These are phyloP conservation scores for Malacosoma neustria DNA, from an alignment of 2,888 invertebrate species.

Conservation along the genomic window DNA sequence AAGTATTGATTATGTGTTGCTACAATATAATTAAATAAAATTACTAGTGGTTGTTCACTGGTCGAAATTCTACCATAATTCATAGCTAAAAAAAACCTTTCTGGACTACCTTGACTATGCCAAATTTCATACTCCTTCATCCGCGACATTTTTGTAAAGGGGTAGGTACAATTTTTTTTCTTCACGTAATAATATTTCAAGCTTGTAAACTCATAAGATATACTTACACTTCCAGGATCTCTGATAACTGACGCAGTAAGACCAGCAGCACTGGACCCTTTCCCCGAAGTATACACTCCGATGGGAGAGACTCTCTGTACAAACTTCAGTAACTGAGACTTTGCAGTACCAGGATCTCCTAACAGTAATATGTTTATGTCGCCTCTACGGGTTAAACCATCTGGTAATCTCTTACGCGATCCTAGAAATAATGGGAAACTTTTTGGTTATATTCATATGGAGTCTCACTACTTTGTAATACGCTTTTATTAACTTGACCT, in stretches of 20 bases:
- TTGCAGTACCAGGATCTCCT: constrained; percentile 99
- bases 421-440: constrained; percentile 50
- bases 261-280: constrained; percentile 99
- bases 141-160: too few species aligned
- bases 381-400: constrained; percentile 95
- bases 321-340: constrained; percentile 97
- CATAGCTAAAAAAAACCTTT: too few species aligned
- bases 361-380: constrained; percentile 96
- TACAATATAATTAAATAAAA: too few species aligned
- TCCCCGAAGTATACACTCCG: constrained; percentile 98
- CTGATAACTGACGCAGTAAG: constrained; percentile 97
- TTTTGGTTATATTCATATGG: too few species aligned
- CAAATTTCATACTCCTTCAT: too few species aligned
- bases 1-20: too few species aligned
- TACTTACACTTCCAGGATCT: constrained; percentile 91
- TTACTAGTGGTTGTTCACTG: too few species aligned
- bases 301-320: constrained; percentile 96
- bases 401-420: constrained; percentile 91
- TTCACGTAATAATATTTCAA: constrained; percentile 1
- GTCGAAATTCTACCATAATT: too few species aligned
- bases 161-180: too few species aligned
- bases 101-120: too few species aligned
- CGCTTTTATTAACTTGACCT: too few species aligned
- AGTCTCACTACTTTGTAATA: too few species aligned
- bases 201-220: neutral